These are phyloP conservation scores for Ecliptopera silaceata DNA, from an alignment of 2,888 invertebrate genomes.

Conservation along the genomic window DNA sequence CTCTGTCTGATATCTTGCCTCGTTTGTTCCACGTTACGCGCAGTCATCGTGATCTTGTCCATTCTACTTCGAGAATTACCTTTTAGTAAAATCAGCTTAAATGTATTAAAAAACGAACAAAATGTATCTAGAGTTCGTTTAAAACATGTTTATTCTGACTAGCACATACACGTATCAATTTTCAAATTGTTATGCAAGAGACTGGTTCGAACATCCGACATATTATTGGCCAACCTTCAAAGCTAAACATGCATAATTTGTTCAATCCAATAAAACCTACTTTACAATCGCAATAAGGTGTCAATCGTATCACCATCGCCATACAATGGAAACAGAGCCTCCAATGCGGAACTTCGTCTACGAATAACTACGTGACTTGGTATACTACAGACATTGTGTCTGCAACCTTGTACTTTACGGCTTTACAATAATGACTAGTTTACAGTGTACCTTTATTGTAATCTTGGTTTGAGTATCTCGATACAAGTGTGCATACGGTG, in stretches of 20 bases:
- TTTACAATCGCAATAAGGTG: conserved; percentile 18
- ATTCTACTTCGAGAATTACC: conserved; percentile 18
- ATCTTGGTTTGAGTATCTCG: conserved; percentile 35
- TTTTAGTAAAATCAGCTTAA: too few relatives aligned
- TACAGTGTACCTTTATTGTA: conserved; percentile 21
- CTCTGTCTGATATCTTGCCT: conserved; percentile 24
- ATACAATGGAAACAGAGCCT: conserved; percentile 44
- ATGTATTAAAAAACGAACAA: too few relatives aligned
- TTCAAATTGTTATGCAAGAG: background rate
- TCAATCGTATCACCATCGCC: conserved; percentile 42
- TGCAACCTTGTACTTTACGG: conserved; percentile 30
- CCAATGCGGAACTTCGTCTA: conserved; percentile 49
- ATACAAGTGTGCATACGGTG: conserved; percentile 34
- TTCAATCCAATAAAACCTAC: conserved; percentile 15
- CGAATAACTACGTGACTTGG: conserved; percentile 51
- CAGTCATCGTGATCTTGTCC: conserved; percentile 32
- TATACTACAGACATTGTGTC: conserved; percentile 30
- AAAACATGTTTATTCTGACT: too few relatives aligned
- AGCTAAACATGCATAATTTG: conserved; percentile 5
- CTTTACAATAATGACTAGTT: conserved; percentile 29
- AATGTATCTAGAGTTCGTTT: background rate
- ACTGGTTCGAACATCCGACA: background rate
- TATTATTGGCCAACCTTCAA: conserved; percentile 12
- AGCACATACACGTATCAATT: too few relatives aligned
- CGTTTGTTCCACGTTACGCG: conserved; percentile 31